Base-by-base conservation (phyloP, 2,113 vertebrate species). In the Scolopax mira region DNA sequence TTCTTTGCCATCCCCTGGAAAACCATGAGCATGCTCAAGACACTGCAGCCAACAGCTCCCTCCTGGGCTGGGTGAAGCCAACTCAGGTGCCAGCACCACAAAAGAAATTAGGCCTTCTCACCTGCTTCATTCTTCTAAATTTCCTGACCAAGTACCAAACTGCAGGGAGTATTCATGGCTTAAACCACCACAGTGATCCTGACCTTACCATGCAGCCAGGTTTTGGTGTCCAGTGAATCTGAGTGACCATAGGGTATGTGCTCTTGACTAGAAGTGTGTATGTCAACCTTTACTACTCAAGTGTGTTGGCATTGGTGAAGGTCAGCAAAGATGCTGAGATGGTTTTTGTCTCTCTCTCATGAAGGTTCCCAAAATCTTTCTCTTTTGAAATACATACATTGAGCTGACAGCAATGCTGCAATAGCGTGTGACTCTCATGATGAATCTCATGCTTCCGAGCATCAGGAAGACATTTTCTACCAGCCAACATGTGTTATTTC, bases 401-500 rank as follows among this genome's bases (percentile, higher is more conserved):
- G 70, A 85, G 18, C 70, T 81, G 22, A 31, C 35, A 61, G 58
- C 18, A 69, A 51, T 13, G 16, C 19, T 57, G 39, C 64, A 31
- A 23, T 24, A 54, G 49, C 4, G 2, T 66, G 30, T 33, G 57
- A 48, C 19, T 55, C 54, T 23, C 18, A 49, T 0, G 0, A 42
- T 7, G 9, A 81, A 69, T 54, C 48, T 62, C 61, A 73, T 44
- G 62, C 28, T 84, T 92, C 31, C 37, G 65, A 55, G 66, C 70
- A 82, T 89, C 61, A 89, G 81, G 48, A 94, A 91, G 22, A 28
- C 31, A 88, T 79, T 82, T 91, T 12, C 70, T 77, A 67, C 37
- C 28, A 94, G 41, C 58, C 37, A 93, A 61, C 74, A 79, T 66
- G 82, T 54, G 93, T 19, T 48, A 37, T 79, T 83, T 88, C 74